These are phyloP conservation scores for Chouioia cunea DNA, from an alignment of 2,888 invertebrate species.

Conservation along the genomic window DNA sequence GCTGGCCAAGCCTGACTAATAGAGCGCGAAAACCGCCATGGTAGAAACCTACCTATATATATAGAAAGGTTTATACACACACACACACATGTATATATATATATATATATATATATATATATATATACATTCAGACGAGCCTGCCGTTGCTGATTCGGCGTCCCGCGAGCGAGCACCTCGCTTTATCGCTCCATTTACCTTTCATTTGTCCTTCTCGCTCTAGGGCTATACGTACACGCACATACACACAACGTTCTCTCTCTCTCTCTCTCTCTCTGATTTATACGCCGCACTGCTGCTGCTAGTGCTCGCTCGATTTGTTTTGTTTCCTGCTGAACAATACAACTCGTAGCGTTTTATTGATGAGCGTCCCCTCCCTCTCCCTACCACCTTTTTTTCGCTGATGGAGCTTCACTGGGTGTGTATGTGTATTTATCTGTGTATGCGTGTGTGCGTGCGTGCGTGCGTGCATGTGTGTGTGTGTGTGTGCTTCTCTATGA, in stretches of 20 bases:
- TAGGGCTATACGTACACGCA: constrained; percentile 23
- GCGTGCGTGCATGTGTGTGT: background rate
- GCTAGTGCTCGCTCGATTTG: constrained; percentile 18
- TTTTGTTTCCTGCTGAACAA: constrained; percentile 39
- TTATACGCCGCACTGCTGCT: constrained; percentile 22
- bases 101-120: no score
- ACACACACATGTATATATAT: no score
- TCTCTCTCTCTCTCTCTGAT: constrained; percentile 11
- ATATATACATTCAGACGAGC: no score
- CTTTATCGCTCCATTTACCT: constrained; percentile 54
- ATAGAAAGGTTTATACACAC: no score
- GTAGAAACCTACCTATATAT: no score
- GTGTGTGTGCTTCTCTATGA: background rate
- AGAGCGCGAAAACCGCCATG: constrained; percentile 46
- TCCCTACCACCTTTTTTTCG: background rate
- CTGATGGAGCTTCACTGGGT: background rate
- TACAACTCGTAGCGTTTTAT: background rate
- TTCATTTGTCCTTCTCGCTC: constrained; percentile 49
- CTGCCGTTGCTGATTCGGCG: constrained; percentile 45
- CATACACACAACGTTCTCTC: background rate
- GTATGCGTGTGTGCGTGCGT: background rate
- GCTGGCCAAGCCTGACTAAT: constrained; percentile 32
- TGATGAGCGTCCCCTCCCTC: constrained; percentile 1
- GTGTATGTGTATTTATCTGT: background rate
- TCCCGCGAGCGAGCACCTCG: constrained; percentile 24